phyloP scores from a whole-genome alignment of 2,797 vertebrate genomes.

The Podarcis siculus region DNA sequence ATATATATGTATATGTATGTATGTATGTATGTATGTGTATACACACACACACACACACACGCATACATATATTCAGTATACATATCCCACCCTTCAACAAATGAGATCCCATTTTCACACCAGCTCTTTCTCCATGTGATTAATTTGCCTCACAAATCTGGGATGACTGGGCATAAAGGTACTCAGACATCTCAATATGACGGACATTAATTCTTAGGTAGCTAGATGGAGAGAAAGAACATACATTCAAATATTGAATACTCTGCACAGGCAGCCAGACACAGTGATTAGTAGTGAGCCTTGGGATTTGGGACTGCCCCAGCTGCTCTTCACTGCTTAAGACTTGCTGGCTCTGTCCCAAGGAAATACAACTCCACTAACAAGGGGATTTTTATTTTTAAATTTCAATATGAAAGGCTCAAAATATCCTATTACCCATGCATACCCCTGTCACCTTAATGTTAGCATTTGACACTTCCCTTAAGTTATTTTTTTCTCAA shows the following conservation, averaged over 20 bases:
- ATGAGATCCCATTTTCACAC: slow-evolving; percentile 1
- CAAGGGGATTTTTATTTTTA: slow-evolving; percentile 17
- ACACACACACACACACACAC: too few species aligned
- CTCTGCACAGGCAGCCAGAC: slow-evolving; percentile 53
- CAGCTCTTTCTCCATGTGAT: background rate
- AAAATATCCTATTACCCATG: background rate
- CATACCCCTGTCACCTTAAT: background rate
- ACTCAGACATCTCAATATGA: slow-evolving; percentile 57
- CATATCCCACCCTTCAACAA: background rate
- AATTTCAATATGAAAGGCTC: background rate
- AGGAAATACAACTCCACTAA: slow-evolving; percentile 47
- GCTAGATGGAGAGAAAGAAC: background rate
- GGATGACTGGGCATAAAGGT: background rate
- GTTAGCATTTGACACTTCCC: rapidly evolving
- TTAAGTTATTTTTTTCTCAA: background rate
- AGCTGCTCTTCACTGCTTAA: slow-evolving; percentile 54
- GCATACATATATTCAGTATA: too few species aligned
- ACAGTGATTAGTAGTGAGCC: background rate
- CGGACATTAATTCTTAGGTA: slow-evolving; percentile 39
- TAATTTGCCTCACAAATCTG: slow-evolving; percentile 47
- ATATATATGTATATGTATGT: too few species aligned
- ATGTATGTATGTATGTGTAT: too few species aligned
- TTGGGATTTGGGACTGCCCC: slow-evolving; percentile 54
- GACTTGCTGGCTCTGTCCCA: slow-evolving; percentile 61
- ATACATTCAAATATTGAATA: slow-evolving; percentile 38